Base-by-base conservation (phyloP, 2,113 vertebrate species). In the Podilymbus podiceps region DNA sequence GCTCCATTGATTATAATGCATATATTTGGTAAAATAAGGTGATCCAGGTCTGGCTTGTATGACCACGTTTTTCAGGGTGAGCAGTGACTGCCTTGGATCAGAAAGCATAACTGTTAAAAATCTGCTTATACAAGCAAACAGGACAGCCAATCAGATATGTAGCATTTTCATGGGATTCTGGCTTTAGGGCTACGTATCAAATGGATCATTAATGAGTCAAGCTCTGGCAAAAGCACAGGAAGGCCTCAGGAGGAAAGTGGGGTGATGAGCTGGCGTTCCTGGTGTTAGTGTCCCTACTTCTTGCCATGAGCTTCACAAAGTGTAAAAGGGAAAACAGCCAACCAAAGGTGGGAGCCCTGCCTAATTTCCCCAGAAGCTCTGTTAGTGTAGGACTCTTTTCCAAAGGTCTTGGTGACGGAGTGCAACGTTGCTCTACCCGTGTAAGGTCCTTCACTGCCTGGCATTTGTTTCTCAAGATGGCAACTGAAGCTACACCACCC, bases 131-230 rank as follows among this genome's bases (percentile, higher is more conserved):
- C 85, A 98, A 97, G 95, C 55, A 12, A 86, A 42, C 33, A 79
- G 78, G 60, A 93, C 67, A 86, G 91, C 92, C 33, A 33, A 89
- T 95, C 96, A 97, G 91, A 92, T 94, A 89, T 33, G 33, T 93
- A 78, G 58, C 24, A 68, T 85, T 97, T 97, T 93, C 95, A 97
- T 97, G 97, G 96, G 97, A 97, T 96, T 92, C 96, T 95, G 96
- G 78, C 86, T 94, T 97, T 93, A 97, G 90, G 86, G 85, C 73
- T 92, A 88, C 77, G 74, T 79, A 85, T 95, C 97, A 97, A 98
- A 97, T 95, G 97, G 94, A 98, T 98, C 95, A 93, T 97, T 95
- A 59, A 83, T 98, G 98, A 98, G 97, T 98, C 97, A 98, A 87
- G 92, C 81, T 76, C 89, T 98, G 98, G 98, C 98, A 95, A 93